phyloP scores from a whole-genome alignment of 2,113 vertebrate genomes.

The Callocephalon fimbriatum region DNA sequence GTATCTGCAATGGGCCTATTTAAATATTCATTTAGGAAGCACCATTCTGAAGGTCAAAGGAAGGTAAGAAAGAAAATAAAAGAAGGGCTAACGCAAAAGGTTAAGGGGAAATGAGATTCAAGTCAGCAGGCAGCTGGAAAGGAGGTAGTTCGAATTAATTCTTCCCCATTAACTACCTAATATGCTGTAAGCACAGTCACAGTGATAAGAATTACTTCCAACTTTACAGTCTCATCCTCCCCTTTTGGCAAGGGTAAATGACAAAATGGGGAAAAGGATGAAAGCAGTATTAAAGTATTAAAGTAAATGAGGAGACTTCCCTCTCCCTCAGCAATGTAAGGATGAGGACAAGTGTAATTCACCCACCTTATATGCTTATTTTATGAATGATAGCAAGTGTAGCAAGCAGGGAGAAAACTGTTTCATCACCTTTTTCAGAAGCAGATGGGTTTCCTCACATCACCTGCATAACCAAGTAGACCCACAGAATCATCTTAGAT shows the following conservation, averaged over 20 bases:
- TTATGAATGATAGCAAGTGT: neutral
- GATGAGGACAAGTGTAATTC: neutral
- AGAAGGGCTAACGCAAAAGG: neutral
- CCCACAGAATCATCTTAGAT: neutral
- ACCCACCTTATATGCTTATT: neutral
- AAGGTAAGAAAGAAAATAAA: neutral
- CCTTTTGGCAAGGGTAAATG: neutral
- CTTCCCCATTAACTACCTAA: neutral
- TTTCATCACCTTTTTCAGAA: neutral
- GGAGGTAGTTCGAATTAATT: neutral
- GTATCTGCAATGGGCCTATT: neutral
- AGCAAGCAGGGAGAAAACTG: neutral
- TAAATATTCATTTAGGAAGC: neutral
- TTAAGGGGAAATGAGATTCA: neutral
- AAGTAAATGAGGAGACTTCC: neutral
- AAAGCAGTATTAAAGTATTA: neutral
- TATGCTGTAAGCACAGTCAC: neutral
- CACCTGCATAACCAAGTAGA: neutral
- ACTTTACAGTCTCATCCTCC: neutral
- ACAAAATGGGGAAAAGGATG: neutral
- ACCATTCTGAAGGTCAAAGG: neutral
- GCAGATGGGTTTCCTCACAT: neutral
- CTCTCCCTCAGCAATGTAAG: neutral
- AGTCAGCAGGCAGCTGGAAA: slow-evolving; percentile 1
- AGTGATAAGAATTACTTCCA: neutral